A percentile compares a stretch with the other conserved stretches of the same genome.
These are phyloP conservation scores for Lasiurus cinereus DNA, from an alignment of 2,113 vertebrate genomes.

Conservation along the genomic window DNA sequence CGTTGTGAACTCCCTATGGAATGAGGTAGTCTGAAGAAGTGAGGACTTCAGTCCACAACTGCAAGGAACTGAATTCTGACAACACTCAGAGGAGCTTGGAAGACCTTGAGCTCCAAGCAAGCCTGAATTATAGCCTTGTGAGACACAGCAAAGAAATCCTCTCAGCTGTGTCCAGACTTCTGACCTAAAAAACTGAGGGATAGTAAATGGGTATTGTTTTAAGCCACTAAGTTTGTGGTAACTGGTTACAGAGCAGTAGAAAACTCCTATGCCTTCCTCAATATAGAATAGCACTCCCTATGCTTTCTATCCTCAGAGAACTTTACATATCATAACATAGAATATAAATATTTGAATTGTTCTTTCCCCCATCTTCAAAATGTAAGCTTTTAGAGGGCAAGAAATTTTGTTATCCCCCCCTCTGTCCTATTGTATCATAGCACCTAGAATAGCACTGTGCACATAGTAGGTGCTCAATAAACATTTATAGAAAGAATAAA, in stretches of 20 bases:
- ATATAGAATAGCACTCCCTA: not conserved
- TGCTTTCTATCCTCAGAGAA: not conserved
- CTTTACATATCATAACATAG: too few relatives aligned
- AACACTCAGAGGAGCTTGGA: not conserved
- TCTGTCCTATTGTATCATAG: not conserved
- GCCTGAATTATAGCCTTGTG: not conserved
- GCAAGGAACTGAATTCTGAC: not conserved
- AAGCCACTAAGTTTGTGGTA: not conserved
- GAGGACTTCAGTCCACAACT: not conserved
- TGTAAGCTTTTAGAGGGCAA: not conserved
- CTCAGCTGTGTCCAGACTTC: not conserved
- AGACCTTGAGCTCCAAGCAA: not conserved
- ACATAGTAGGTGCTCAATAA: not conserved
- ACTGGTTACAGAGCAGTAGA: not conserved
- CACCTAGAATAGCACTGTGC: not conserved
- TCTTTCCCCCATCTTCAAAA: not conserved
- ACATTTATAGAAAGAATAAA: not conserved
- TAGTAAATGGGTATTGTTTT: not conserved
- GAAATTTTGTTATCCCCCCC: not conserved
- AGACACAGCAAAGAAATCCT: not conserved
- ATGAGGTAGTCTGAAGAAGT: not conserved
- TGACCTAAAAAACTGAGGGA: not conserved
- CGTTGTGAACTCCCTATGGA: fast-evolving
- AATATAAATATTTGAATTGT: not conserved
- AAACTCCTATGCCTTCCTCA: not conserved